These are phyloP conservation scores for Dryococelus australis DNA, from an alignment of 2,888 invertebrate genomes.

Conservation along the genomic window DNA sequence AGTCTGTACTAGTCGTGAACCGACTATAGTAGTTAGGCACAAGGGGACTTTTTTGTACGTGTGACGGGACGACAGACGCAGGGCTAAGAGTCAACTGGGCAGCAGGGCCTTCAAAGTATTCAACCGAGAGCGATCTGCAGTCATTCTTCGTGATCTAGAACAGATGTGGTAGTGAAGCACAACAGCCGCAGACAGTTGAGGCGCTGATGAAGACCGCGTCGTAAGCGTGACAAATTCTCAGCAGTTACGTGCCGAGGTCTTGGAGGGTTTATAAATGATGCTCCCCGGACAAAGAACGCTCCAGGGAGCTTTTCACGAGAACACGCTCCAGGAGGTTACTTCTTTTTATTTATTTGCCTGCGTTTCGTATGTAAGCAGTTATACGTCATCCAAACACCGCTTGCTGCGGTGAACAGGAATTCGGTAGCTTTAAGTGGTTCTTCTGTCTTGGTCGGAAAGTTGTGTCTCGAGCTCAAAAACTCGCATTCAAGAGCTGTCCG, in stretches of 20 bases:
- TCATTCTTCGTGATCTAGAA: no score
- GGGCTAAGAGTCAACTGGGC: no score
- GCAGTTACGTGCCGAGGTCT: neutral
- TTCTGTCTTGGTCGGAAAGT: neutral
- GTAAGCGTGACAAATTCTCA: neutral
- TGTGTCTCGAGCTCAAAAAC: neutral
- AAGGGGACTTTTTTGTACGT: no score
- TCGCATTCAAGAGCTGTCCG: neutral
- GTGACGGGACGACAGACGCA: no score
- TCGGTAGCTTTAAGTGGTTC: neutral
- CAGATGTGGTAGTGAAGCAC: no score
- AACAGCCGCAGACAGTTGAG: no score
- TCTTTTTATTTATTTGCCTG: neutral
- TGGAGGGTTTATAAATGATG: neutral
- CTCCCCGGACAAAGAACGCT: neutral
- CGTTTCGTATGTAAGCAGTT: neutral
- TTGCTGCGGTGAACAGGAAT: neutral
- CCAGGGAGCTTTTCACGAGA: neutral
- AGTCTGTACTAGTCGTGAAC: no score
- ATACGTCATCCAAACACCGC: neutral
- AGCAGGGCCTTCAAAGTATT: no score
- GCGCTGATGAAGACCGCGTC: no score
- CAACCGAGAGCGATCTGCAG: no score
- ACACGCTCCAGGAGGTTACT: neutral
- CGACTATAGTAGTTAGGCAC: no score